Evolutionary conservation across 2,113 vertebrate species (phyloP).

Genomic region (Tapirus terrestris): DNA sequence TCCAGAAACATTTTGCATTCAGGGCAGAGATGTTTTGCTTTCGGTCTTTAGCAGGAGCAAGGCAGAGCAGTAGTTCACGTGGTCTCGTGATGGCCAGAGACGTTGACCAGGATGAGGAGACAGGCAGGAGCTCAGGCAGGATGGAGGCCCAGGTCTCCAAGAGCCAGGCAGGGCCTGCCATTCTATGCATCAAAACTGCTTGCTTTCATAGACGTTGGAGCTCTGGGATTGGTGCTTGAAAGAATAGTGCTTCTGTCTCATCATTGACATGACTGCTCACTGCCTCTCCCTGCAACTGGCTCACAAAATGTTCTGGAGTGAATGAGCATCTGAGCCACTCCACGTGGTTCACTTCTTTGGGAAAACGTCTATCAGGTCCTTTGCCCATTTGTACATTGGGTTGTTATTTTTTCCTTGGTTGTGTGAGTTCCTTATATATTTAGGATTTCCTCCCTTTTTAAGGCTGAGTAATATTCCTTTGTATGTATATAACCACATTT

Average conservation of each 20-base stretch:
- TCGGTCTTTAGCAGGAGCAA: neutral
- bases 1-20: neutral
- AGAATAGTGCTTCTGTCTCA: too few relatives aligned
- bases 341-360: too few relatives aligned
- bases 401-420: neutral
- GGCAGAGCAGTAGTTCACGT: fast-evolving
- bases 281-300: fast-evolving
- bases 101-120: neutral
- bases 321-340: fast-evolving
- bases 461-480: neutral
- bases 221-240: neutral
- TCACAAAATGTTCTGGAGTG: neutral
- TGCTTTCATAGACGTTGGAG: neutral
- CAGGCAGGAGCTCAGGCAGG: neutral
- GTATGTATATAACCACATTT: neutral
- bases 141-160: neutral
- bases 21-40: neutral
- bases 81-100: neutral
- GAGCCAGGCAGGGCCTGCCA: neutral
- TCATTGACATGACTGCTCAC: fast-evolving
- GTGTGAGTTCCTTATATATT: neutral
- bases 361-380: neutral
- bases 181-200: neutral
- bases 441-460: neutral
- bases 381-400: neutral